phyloP scores from a whole-genome alignment of 92 coral and sea anemone genomes.

The Pocillopora meandrina region DNA sequence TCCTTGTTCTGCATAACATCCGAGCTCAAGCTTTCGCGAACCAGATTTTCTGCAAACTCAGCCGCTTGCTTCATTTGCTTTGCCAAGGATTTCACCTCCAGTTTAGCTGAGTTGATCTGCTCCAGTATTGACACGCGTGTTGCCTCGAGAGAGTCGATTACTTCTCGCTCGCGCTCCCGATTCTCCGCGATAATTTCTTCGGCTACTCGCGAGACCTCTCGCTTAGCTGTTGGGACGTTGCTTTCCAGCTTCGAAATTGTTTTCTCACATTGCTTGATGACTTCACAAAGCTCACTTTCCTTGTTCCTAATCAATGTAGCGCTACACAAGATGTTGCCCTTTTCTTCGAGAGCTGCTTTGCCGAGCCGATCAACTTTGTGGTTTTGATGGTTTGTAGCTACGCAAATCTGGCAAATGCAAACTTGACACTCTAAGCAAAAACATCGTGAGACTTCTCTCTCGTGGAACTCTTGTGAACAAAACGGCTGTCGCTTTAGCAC shows the following conservation, averaged over 20 bases:
- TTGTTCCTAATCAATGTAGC: background rate
- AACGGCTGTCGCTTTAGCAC: constrained; percentile 4
- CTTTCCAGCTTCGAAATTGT: too few relatives aligned
- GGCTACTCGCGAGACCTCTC: too few relatives aligned
- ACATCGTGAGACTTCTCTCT: constrained; percentile 12
- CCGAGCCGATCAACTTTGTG: constrained; percentile 9
- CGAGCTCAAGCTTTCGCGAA: too few relatives aligned
- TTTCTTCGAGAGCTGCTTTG: background rate
- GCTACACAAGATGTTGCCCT: background rate
- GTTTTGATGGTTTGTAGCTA: constrained; percentile 12
- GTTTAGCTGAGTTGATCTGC: background rate
- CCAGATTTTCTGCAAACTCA: too few relatives aligned
- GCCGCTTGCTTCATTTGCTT: constrained; percentile 1
- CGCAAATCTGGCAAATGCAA: constrained; percentile 14
- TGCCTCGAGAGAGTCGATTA: background rate
- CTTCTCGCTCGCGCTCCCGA: constrained; percentile 1
- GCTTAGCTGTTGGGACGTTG: too few relatives aligned
- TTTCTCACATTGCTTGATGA: too few relatives aligned
- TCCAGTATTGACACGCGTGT: background rate
- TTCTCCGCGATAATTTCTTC: background rate
- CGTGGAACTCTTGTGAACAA: constrained; percentile 25
- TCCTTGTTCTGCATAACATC: too few relatives aligned
- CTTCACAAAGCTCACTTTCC: background rate
- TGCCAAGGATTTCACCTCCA: background rate
- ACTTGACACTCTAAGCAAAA: constrained; percentile 5